These are phyloP conservation scores for Pedionomus torquatus DNA, from an alignment of 2,113 vertebrate genomes.

Conservation along the genomic window DNA sequence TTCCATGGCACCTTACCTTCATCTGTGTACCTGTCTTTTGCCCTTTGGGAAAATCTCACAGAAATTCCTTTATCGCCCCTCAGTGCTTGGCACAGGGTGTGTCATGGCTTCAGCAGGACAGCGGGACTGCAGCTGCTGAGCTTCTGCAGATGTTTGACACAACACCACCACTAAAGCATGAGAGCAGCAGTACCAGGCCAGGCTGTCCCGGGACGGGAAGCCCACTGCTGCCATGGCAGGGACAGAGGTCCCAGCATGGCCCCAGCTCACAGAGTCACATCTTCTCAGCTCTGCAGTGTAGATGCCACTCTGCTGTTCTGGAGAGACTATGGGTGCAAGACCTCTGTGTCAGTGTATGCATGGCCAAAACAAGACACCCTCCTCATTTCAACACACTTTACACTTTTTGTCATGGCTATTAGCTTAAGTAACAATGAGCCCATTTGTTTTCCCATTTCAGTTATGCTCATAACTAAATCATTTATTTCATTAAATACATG, in stretches of 20 bases:
- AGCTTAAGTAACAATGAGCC: neutral
- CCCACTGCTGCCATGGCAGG: accelerated
- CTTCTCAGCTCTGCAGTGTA: accelerated
- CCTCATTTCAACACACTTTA: neutral
- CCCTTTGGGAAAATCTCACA: neutral
- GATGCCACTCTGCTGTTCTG: neutral
- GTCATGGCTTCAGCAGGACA: neutral
- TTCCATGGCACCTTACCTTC: neutral
- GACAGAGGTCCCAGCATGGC: accelerated
- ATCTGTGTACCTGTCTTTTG: accelerated
- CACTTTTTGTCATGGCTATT: neutral
- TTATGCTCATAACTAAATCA: neutral
- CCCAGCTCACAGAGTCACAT: accelerated
- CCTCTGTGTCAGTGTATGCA: neutral
- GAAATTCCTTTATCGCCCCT: accelerated
- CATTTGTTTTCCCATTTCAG: neutral
- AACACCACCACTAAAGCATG: neutral
- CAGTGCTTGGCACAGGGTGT: accelerated
- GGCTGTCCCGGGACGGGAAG: accelerated
- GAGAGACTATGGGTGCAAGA: too few species aligned
- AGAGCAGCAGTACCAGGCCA: neutral
- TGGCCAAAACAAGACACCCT: neutral
- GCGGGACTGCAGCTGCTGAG: accelerated
- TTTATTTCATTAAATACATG: neutral
- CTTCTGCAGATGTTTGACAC: neutral